A percentile compares a stretch with the other conserved stretches of the same genome.
These are phyloP conservation scores for Sitodiplosis mosellana DNA, from an alignment of 1,140 invertebrate species.

Conservation along the genomic window DNA sequence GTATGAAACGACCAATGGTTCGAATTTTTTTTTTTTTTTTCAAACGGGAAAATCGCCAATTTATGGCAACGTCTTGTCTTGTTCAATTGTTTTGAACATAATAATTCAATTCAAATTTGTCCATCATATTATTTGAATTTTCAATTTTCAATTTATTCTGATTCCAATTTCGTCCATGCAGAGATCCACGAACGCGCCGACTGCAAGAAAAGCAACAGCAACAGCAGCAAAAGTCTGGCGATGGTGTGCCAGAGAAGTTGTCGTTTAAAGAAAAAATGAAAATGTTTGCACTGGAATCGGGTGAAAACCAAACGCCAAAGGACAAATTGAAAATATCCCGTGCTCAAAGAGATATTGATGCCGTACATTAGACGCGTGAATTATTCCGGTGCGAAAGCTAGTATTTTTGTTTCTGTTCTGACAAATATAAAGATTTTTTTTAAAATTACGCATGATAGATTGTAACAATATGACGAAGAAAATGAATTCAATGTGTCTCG, in stretches of 20 bases:
- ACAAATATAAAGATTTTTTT: no score
- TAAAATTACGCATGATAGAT: no score
- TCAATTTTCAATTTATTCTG: slow-evolving; percentile 5
- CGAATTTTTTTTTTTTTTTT: not conserved
- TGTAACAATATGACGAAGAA: no score
- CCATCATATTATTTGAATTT: not conserved
- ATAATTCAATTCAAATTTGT: no score
- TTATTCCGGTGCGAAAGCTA: no score
- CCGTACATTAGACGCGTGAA: slow-evolving; percentile 26
- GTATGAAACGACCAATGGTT: slow-evolving; percentile 25
- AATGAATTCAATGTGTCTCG: no score
- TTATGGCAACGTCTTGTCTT: no score
- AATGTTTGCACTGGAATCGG: slow-evolving; percentile 88
- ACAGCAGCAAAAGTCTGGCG: slow-evolving; percentile 37
- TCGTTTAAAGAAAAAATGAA: slow-evolving; percentile 94
- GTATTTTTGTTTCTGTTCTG: not conserved
- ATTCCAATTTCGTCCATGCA: slow-evolving; percentile 15
- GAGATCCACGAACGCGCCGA: slow-evolving; percentile 65
- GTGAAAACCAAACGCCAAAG: slow-evolving; percentile 68
- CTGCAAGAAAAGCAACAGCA: slow-evolving; percentile 59
- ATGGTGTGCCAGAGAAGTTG: slow-evolving; percentile 70
- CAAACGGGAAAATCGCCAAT: no score
- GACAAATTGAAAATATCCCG: slow-evolving; percentile 88
- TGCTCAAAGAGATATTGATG: slow-evolving; percentile 78
- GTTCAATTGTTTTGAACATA: no score